Conservation (phyloP, 2,888 invertebrate species). For the Phengaris arion region DNA sequence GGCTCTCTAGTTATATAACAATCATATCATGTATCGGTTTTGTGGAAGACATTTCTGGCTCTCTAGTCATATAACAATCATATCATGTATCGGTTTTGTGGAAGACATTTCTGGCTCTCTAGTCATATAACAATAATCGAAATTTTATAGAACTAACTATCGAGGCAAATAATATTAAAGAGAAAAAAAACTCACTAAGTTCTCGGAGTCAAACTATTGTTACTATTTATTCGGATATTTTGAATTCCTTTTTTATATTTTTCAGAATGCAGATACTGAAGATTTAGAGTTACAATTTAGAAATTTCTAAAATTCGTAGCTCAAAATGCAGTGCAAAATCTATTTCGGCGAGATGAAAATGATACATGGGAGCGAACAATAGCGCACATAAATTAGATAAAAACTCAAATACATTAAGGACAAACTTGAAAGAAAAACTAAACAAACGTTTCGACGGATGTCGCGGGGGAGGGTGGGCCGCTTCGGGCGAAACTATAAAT, state of each 20-base stretch:
- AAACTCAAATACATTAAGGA: constrained; percentile 38
- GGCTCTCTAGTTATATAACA: no score
- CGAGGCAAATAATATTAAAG: no score
- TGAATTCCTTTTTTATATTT: not conserved
- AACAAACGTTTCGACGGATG: constrained; percentile 54
- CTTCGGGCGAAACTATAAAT: constrained; percentile 75
- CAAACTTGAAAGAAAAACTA: constrained; percentile 46
- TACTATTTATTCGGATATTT: no score
- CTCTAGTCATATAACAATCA: no score
- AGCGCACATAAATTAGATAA: constrained; percentile 32
- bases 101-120: no score
- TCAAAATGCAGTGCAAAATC: not conserved
- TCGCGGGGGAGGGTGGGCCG: constrained; percentile 51
- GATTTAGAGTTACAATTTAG: not conserved
- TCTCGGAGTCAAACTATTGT: no score
- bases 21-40: no score
- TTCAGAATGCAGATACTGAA: not conserved
- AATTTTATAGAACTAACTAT: no score
- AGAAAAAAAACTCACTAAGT: no score
- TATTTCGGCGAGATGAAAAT: not conserved
- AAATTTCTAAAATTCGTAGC: not conserved
- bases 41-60: no score
- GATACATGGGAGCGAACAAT: not conserved
- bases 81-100: no score
- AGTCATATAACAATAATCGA: no score